These are phyloP conservation scores for Sebastolobus alascanus DNA, from an alignment of 2,797 vertebrate genomes.

Conservation along the genomic window DNA sequence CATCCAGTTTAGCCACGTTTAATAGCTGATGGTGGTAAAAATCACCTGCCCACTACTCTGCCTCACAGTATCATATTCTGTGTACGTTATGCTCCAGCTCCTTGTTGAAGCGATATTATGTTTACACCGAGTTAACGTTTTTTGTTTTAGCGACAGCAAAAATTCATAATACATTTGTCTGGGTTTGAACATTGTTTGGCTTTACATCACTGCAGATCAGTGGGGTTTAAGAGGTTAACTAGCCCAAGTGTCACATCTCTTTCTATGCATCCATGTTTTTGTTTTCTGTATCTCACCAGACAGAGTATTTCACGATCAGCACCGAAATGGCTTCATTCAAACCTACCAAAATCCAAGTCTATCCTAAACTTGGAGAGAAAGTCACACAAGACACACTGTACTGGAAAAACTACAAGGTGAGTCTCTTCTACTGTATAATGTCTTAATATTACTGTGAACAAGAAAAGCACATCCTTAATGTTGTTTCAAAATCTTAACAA, in stretches of 20 bases:
- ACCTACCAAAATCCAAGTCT: constrained; percentile 87
- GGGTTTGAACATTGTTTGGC: neutral
- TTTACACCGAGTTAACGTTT: neutral
- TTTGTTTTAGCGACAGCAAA: neutral
- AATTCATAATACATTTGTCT: neutral
- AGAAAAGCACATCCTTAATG: neutral
- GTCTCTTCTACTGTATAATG: neutral
- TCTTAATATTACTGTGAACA: neutral
- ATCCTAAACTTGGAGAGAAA: constrained; percentile 91
- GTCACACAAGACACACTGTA: constrained; percentile 93
- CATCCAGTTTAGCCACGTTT: neutral
- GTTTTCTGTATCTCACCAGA: neutral
- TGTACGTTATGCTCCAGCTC: neutral
- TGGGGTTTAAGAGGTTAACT: neutral
- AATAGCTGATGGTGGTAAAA: neutral
- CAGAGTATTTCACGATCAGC: neutral
- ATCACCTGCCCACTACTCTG: neutral
- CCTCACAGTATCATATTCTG: neutral
- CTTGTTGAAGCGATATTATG: neutral
- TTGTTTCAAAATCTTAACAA: neutral
- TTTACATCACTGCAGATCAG: neutral
- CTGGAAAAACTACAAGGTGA: constrained; percentile 94
- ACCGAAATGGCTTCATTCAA: constrained; percentile 89
- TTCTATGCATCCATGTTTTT: neutral
- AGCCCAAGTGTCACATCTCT: neutral